These are phyloP conservation scores for Muscidifurax raptorellus DNA, from an alignment of 1,140 invertebrate genomes.

Conservation along the genomic window DNA sequence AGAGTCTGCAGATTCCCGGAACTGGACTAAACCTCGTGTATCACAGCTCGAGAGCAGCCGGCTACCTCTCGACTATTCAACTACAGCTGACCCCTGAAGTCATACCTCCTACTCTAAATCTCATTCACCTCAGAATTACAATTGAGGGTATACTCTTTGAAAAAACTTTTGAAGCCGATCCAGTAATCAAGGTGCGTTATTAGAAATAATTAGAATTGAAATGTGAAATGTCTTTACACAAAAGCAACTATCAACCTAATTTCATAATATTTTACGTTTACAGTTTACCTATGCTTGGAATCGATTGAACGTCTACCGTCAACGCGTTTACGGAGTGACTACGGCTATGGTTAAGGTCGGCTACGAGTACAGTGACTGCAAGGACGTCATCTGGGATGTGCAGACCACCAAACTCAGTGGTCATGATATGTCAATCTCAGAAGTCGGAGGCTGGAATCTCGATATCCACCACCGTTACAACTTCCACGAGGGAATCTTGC, in stretches of 20 bases:
- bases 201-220: not conserved
- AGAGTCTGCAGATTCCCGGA: conserved; percentile 93
- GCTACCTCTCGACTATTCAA: conserved; percentile 96
- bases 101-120: conserved; percentile 86
- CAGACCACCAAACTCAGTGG: conserved; percentile 96
- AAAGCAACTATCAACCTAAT: not conserved
- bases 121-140: conserved; percentile 93
- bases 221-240: not conserved
- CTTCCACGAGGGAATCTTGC: conserved; percentile 97
- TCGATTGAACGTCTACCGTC: conserved; percentile 95
- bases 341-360: conserved; percentile 96
- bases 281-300: conserved; percentile 97
- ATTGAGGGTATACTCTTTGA: conserved; percentile 96
- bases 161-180: conserved; percentile 95
- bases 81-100: conserved; percentile 92
- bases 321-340: conserved; percentile 94
- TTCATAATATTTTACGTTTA: not conserved
- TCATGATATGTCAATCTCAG: conserved; percentile 96
- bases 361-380: conserved; percentile 95
- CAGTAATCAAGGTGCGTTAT: conserved; percentile 84
- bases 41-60: conserved; percentile 92
- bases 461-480: conserved; percentile 98
- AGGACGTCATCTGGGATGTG: conserved; percentile 95
- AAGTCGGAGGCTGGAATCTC: conserved; percentile 97
- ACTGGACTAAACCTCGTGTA: conserved; percentile 96